Base-by-base conservation (phyloP, 2,888 invertebrate genomes). In the Lottia gigantea region DNA sequence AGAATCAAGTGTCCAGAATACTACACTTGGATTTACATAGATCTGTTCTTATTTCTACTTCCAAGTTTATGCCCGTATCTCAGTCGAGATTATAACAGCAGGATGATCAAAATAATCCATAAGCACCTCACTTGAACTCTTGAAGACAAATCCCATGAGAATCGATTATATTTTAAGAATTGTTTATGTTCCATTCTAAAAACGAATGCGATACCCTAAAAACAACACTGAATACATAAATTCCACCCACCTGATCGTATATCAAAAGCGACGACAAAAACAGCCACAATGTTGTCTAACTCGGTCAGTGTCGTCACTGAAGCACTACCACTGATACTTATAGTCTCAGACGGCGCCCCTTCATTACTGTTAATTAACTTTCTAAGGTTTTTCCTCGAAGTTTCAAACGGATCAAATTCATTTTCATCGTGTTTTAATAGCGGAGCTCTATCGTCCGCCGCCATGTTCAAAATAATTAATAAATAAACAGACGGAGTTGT, bases 221-320 rank as follows among this genome's bases (percentile, higher is more conserved):
- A 40, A 40, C 40, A 40, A 40, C 40, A 6, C 40, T 40, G 40
- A 40, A 40, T 11, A 6, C 40, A 40, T 40, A 40, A 40, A 40
- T 40, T 6, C 40, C 40, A 40, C 40, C 40, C 40, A 85, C 85
- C 85, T 76, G 85, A 83, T 72, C 84, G 72, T 12, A 87, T 88
- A 77, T 89, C 89, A 76, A 89, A 89, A 14, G 89, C 88, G n/a
- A 89, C 88, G 64, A 89, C 88, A 81, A 89, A 89, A 40, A 89
- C 85, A 67, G 87, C 84, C 31, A 89, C 86, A 62, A 89, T 81
- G 55, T 79, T 70, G 66, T 85, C 85, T 1, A 74, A 73, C 65
- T 83, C 83, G 1, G 72, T 69, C 16, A 79, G 72, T 25, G 82
- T 76, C 7, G 79, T 73, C 1, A 78, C 76, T 23, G 82, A 78